Evolutionary conservation across 2,888 invertebrate species (phyloP), one percentile per base, ranked within the genome.

Genomic region (Gnatocerus cornutus): DNA sequence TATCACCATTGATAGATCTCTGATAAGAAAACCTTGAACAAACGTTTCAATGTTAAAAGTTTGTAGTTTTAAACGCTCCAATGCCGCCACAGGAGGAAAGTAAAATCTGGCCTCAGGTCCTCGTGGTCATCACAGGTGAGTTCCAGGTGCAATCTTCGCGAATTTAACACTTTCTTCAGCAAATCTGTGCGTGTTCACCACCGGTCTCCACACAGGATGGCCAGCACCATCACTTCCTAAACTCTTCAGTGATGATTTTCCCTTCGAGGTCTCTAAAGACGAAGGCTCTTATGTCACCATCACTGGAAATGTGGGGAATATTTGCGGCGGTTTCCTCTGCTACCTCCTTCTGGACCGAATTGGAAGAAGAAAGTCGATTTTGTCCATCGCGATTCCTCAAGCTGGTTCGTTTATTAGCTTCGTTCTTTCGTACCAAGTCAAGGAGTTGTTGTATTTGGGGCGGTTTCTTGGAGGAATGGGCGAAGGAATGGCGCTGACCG

Each of bases 31-130:
- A n/a, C n/a, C n/a, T n/a, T n/a, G n/a, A n/a, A n/a, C n/a, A n/a
- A n/a, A n/a, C n/a, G n/a, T n/a, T n/a, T 21, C 21, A 21, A 21
- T 21, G 1, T 21, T 21, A n/a, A n/a, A n/a, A 21, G 21, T 21
- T 21, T 21, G 21, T 21, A 21, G n/a, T n/a, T n/a, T n/a, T n/a
- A n/a, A n/a, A n/a, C n/a, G n/a, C n/a, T n/a, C n/a, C 1, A 21
- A 89, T 21, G 21, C 4, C 21, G 21, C 21, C 2, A 89, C 76
- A 87, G 88, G 72, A 88, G n/a, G 88, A 83, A 37, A n/a, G 37
- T 0, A n/a, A 7, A 37, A 7, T n/a, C 8, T 37, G 37, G 37
- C 37, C 37, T 1, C 37, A 37, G 7, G n/a, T 37, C 1, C 37
- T 37, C 6, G 37, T 37, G 2, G 37, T n/a, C 77, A n/a, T 37